Conservation (phyloP, 1,140 invertebrate genomes). For the Danaus plexippus region DNA sequence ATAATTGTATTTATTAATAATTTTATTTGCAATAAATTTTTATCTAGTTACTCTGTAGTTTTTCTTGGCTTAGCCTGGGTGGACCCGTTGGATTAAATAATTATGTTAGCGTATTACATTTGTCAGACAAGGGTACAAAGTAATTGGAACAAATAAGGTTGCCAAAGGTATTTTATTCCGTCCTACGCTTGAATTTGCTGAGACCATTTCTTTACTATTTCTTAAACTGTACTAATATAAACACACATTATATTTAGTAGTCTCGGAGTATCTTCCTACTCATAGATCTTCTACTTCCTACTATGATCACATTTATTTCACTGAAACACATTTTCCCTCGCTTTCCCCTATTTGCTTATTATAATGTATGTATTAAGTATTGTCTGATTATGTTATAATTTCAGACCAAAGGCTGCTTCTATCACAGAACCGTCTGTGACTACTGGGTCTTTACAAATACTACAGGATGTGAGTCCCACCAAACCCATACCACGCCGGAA, state of each 20-base stretch:
- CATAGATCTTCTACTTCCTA: no score
- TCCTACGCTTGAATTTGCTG: conserved; percentile 9
- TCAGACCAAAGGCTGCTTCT: conserved; percentile 58
- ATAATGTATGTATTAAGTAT: background rate
- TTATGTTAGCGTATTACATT: no score
- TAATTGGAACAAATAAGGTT: conserved; percentile 1
- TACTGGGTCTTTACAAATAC: conserved; percentile 49
- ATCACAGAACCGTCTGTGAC: conserved; percentile 51
- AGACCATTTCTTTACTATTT: no score
- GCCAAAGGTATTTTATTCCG: background rate
- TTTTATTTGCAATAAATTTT: conserved; percentile 35
- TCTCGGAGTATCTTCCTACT: no score
- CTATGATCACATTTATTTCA: no score
- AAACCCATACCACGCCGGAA: conserved; percentile 53
- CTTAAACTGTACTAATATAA: background rate
- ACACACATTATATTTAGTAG: conserved; percentile 1
- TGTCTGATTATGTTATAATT: conserved; percentile 18
- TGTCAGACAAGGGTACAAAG: background rate
- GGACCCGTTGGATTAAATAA: background rate
- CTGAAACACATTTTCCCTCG: conserved; percentile 6
- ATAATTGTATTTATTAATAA: conserved; percentile 17
- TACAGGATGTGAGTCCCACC: conserved; percentile 60
- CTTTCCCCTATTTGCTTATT: conserved; percentile 11
- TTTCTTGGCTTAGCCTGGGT: conserved; percentile 22
- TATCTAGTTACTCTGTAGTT: conserved; percentile 28